Base-by-base conservation (phyloP, 2,797 vertebrate species). In the Erpetoichthys calabaricus region DNA sequence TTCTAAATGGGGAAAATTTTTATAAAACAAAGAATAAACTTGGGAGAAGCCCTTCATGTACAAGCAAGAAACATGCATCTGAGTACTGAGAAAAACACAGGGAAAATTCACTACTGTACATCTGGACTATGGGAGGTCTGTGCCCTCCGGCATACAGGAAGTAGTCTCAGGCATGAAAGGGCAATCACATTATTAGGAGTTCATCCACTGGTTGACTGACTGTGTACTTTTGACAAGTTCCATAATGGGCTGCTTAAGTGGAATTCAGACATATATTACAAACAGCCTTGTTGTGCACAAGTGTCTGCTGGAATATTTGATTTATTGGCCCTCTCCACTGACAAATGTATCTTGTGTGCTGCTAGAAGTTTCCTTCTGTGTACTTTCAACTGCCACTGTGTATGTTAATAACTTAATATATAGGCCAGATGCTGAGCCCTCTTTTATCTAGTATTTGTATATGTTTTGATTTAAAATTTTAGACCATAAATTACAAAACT, bases 111-210 rank as follows among this genome's bases (percentile, higher is more conserved):
- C 25, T 25, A 25, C 25, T 25, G 25, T 25, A 25, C 25, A 25
- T 25, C 25, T 25, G 25, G 25, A 25, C 25, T 25, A 25, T 25
- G 25, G 25, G 25, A 25, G 25, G 25, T 25, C 25, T 25, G 25
- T 25, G 25, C 47, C 73, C 73, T 74, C 73, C 72, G 78, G 80
- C 77, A 75, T 80, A 77, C 76, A 76, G 76, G 75, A 77, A 76
- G 81, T 77, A 73, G 73, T 75, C 79, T 74, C 75, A 62, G 70
- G 4, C 55, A 65, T 67, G 64, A 67, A 68, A 60, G 74, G 75
- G 73, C 71, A 71, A 68, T 64, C 69, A 56, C 59, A 68, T 71
- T 69, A 68, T 64, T 25, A 75, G 77, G 75, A 75, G 76, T 71
- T 79, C 74, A 71, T 45, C 47, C 45, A 42, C 63, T 66, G 60